These are phyloP conservation scores for Poecile atricapillus DNA, from an alignment of 2,113 vertebrate genomes.

Conservation along the genomic window DNA sequence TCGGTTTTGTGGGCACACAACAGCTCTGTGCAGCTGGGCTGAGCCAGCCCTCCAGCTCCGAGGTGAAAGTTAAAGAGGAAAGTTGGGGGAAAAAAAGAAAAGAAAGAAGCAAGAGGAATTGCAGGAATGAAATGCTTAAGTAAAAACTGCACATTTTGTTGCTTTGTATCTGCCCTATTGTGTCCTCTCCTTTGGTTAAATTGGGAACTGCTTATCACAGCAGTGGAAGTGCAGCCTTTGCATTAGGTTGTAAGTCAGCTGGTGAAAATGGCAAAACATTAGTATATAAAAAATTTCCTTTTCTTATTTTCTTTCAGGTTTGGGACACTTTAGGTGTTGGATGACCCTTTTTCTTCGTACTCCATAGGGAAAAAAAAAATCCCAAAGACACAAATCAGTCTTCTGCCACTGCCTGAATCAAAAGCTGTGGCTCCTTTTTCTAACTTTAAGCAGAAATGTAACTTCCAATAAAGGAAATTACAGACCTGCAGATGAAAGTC, in stretches of 20 bases:
- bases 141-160: background rate
- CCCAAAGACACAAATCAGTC: background rate
- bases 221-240: background rate
- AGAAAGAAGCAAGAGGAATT: background rate
- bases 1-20: rapidly evolving
- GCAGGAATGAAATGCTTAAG: background rate
- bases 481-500: background rate
- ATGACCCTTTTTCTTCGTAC: background rate
- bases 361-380: background rate
- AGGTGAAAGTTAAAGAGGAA: background rate
- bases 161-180: background rate
- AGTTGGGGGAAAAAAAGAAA: background rate
- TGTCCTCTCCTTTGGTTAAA: background rate
- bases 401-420: background rate
- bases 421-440: background rate
- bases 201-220: constrained; percentile 1
- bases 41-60: background rate
- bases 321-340: background rate
- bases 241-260: background rate
- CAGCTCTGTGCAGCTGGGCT: background rate
- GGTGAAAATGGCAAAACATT: background rate
- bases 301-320: background rate
- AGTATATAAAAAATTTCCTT: background rate
- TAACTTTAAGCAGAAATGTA: background rate
- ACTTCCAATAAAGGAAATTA: background rate